Evolutionary conservation across 2,113 vertebrate species (phyloP), one percentile per base, ranked within the genome.

Genomic region (Martes martes): DNA sequence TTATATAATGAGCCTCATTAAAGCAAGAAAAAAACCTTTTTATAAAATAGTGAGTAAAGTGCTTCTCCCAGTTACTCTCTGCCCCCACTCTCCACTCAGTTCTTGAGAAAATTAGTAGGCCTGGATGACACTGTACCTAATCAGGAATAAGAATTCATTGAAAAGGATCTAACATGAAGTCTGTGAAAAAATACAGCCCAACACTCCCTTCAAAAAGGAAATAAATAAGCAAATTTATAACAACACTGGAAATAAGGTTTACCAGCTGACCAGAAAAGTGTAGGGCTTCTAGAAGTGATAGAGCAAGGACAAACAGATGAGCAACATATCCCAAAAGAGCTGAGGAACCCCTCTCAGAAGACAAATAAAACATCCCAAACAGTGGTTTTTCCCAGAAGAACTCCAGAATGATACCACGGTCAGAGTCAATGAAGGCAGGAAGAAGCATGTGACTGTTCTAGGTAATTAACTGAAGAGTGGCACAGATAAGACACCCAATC

Each of bases 11-110:
- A 90, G 2, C 13, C 24, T 61, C 36, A 26, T 24, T 76, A 59
- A 28, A 80, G 26, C 33, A 45, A 61, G 24, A 74, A 63, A 63
- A 36, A 13, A 19, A 1, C 2, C 28, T 19, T 18, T 59, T 63
- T 95, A 55, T 88, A 69, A 85, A 89, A 67, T 45, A 84, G 33
- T 82, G 39, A 95, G 69, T 52, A 89, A 94, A 26, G 24, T 69
- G 5, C 9, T n/a, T 0, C n/a, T 94, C 8, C 5, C 4, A 23
- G 0, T 73, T n/a, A 85, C 6, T 33, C 14, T 4, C 15, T 8
- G 14, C 5, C 11, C 5, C 24, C 39, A 42, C 10, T 84, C 24
- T 74, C 39, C n/a, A 79, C 4, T 61, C 24, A 39, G 24, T 79
- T 94, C 28, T 71, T 76, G 14, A 92, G 78, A 19, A 88, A 91